phyloP scores from a whole-genome alignment of 2,113 vertebrate genomes.

The Tauraco erythrolophus region DNA sequence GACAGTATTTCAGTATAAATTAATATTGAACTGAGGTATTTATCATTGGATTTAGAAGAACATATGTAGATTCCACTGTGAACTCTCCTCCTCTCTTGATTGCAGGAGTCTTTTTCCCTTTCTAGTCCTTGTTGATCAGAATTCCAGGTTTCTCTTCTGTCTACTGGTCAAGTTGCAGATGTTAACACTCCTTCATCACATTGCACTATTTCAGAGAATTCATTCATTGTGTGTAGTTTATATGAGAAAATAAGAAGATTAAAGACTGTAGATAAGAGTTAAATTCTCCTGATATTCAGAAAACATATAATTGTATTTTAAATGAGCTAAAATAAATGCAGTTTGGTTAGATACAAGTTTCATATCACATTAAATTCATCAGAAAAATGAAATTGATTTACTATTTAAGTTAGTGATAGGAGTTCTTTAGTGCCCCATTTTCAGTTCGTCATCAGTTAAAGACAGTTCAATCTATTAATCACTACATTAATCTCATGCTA shows the following conservation, averaged over 20 bases:
- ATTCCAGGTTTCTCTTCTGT: background rate
- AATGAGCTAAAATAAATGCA: constrained; percentile 24
- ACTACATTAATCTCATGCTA: constrained; percentile 47
- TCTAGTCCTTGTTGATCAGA: background rate
- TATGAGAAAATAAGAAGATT: background rate
- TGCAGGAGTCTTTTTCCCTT: background rate
- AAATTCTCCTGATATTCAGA: background rate
- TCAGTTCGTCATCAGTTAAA: constrained; percentile 50
- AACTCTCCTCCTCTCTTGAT: background rate
- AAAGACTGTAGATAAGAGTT: background rate
- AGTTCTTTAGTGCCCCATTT: background rate
- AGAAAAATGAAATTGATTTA: constrained; percentile 29
- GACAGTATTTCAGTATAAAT: background rate
- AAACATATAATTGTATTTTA: constrained; percentile 11
- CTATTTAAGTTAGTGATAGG: constrained; percentile 31
- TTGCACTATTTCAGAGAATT: background rate
- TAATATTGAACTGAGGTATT: background rate
- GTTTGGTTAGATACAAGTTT: background rate
- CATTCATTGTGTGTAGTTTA: background rate
- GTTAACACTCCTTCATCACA: background rate
- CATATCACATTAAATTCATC: background rate
- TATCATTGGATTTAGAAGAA: background rate
- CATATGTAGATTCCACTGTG: rapidly evolving
- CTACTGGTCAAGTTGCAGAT: rapidly evolving
- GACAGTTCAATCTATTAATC: constrained; percentile 51